Evolutionary conservation across 2,113 vertebrate species (phyloP).

Genomic region (Vombatus ursinus): DNA sequence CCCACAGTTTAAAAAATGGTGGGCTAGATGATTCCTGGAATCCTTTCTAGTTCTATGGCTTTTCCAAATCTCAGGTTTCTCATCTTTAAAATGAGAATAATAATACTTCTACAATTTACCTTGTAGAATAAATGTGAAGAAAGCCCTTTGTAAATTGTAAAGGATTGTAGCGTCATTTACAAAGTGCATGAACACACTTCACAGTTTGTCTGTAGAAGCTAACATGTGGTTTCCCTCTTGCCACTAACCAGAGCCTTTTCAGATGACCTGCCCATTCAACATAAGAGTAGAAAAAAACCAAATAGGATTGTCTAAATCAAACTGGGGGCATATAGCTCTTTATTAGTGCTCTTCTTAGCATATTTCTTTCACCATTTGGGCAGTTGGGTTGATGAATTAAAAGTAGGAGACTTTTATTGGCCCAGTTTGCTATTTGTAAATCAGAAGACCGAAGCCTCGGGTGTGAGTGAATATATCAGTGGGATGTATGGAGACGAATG

Average conservation of each 20-base stretch:
- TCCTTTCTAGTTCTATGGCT: neutral
- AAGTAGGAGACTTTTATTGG: neutral
- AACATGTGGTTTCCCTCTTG: neutral
- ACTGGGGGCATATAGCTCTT: neutral
- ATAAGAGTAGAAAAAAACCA: constrained; percentile 11
- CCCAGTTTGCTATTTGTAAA: neutral
- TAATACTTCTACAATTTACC: neutral
- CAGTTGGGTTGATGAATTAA: neutral
- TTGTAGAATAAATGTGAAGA: neutral
- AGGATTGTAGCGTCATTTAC: neutral
- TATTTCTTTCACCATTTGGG: neutral
- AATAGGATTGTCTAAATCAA: neutral
- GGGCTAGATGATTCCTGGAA: neutral
- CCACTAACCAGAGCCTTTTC: neutral
- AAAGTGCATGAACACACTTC: neutral
- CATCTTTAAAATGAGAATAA: neutral
- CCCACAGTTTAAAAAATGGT: neutral
- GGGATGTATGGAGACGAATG: neutral
- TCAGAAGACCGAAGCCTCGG: neutral
- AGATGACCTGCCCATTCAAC: neutral
- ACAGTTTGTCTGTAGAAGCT: neutral
- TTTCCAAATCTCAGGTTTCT: neutral
- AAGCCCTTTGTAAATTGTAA: neutral
- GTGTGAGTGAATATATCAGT: neutral
- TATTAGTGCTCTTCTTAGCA: neutral